phyloP scores from a whole-genome alignment of 2,113 vertebrate species.

The Oriolus oriolus region DNA sequence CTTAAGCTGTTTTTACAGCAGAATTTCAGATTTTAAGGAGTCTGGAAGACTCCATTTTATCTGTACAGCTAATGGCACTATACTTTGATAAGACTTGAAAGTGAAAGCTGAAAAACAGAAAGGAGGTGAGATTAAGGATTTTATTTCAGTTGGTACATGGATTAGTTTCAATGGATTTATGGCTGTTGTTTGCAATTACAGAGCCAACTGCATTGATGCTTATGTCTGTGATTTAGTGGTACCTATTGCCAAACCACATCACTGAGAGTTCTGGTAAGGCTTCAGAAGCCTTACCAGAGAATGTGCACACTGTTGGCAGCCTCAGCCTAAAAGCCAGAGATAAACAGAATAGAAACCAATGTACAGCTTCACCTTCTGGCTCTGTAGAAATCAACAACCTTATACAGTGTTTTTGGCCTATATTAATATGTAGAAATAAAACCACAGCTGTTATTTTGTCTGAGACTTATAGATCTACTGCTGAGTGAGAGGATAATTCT shows the following conservation, averaged over 20 bases:
- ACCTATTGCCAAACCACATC: conserved; percentile 14
- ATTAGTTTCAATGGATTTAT: conserved; percentile 51
- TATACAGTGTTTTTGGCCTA: background rate
- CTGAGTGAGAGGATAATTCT: background rate
- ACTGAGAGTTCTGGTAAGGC: background rate
- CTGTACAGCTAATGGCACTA: background rate
- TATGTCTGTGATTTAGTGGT: background rate
- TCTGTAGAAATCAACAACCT: background rate
- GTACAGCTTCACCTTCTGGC: background rate
- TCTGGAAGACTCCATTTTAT: conserved; percentile 20
- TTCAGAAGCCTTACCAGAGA: background rate
- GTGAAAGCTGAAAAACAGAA: conserved; percentile 39
- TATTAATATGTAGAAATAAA: conserved; percentile 10
- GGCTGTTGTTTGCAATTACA: background rate
- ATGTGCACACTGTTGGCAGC: background rate
- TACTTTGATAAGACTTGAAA: conserved; percentile 49
- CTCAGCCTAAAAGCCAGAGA: background rate
- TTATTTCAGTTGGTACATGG: conserved; percentile 17
- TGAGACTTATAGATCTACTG: background rate
- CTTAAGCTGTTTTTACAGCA: background rate
- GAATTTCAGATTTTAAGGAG: background rate
- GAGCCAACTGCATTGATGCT: background rate
- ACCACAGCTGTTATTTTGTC: conserved; percentile 25
- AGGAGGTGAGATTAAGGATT: conserved; percentile 7
- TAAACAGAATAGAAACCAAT: background rate